Percentiles rank a stretch among this genome's conserved stretches.
These are phyloP conservation scores for Eulemur coronatus DNA, from an alignment of 2,797 vertebrate genomes.

Conservation along the genomic window DNA sequence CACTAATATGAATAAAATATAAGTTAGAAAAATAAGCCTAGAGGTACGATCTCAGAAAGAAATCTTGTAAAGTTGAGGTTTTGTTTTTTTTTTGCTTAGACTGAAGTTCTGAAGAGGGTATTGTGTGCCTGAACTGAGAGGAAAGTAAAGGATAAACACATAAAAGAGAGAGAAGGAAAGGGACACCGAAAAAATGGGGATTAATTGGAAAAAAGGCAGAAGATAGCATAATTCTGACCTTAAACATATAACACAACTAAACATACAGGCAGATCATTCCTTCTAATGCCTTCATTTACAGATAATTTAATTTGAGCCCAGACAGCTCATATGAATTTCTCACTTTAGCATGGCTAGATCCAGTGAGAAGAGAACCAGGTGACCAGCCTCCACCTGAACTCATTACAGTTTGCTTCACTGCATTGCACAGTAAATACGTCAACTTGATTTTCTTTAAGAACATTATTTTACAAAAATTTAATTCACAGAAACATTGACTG, in stretches of 20 bases:
- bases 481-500: neutral
- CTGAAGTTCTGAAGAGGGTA: neutral
- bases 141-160: neutral
- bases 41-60: neutral
- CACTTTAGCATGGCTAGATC: neutral
- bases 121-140: neutral
- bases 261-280: neutral
- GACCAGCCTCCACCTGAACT: neutral
- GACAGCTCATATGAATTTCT: neutral
- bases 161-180: neutral
- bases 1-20: neutral
- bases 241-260: neutral
- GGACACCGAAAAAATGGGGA: neutral
- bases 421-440: neutral
- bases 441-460: neutral
- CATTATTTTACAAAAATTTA: neutral
- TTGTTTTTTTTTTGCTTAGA: neutral
- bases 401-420: neutral
- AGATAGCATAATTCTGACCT: neutral
- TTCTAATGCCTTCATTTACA: neutral
- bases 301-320: neutral
- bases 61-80: neutral
- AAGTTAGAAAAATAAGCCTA: neutral
- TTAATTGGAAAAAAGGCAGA: neutral
- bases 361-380: neutral